Percentiles rank a stretch among this genome's conserved stretches.
phyloP scores from a whole-genome alignment of 1,140 invertebrate genomes.

The Procambarus virginalis region DNA sequence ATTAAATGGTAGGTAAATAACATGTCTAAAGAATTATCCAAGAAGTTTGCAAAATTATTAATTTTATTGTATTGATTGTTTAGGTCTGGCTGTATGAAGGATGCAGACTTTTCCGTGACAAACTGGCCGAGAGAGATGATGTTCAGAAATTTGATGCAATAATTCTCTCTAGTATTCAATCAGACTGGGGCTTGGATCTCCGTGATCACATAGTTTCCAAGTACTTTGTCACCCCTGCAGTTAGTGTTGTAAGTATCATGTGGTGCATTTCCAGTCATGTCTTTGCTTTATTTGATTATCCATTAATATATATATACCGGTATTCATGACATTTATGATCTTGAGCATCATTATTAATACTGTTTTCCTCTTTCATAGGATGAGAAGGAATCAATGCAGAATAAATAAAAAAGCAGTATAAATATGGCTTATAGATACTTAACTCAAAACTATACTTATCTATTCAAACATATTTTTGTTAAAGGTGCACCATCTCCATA shows the following conservation, averaged over 20 bases:
- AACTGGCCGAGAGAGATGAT: constrained; percentile 82
- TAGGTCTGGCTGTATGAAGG: constrained; percentile 83
- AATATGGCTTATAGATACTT: too few relatives aligned
- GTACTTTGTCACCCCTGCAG: constrained; percentile 76
- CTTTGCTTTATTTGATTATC: not conserved
- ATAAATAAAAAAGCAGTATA: too few relatives aligned
- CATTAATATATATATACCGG: not conserved
- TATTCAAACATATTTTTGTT: too few relatives aligned
- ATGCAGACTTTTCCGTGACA: constrained; percentile 84
- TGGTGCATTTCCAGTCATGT: not conserved
- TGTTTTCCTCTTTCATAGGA: not conserved
- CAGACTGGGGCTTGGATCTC: constrained; percentile 76
- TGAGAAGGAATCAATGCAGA: too few relatives aligned
- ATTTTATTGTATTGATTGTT: constrained; percentile 74
- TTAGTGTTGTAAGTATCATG: constrained; percentile 67
- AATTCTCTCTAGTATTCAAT: constrained; percentile 76
- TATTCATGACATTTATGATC: not conserved
- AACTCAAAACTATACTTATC: too few relatives aligned
- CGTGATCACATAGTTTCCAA: constrained; percentile 73
- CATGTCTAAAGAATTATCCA: not conserved
- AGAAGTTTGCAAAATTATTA: not conserved
- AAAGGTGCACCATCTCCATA: too few relatives aligned
- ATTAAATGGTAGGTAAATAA: too few relatives aligned
- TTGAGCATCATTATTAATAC: not conserved
- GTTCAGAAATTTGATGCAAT: constrained; percentile 81